A percentile compares a stretch with the other conserved stretches of the same genome.
Conservation (phyloP, 2,888 invertebrate genomes). For the Dasysyrphus albostriatus region DNA sequence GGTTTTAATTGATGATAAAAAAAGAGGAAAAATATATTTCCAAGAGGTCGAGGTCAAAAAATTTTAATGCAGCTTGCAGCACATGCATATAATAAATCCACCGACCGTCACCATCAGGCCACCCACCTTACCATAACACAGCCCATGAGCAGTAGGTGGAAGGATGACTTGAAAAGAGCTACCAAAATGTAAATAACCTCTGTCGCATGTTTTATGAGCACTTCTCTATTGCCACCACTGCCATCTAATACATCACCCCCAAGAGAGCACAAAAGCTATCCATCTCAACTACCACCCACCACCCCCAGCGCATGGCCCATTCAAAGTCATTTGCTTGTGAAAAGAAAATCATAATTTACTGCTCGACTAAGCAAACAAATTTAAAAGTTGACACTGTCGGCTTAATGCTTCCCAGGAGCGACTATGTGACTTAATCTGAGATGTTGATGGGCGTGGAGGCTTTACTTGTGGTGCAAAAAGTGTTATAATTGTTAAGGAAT, state of each 20-base stretch:
- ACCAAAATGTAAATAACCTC: conserved; percentile 61
- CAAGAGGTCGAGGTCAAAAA: conserved; percentile 71
- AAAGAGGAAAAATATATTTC: not conserved
- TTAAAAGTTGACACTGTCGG: conserved; percentile 56
- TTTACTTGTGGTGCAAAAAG: conserved; percentile 29
- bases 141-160: not conserved
- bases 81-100: not conserved
- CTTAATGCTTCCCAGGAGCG: conserved; percentile 32
- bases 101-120: not conserved
- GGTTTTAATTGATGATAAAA: not conserved
- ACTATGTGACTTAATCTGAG: conserved; percentile 45
- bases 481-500: conserved; percentile 47
- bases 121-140: too few species aligned
- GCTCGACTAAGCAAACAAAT: conserved; percentile 67
- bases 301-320: conserved; percentile 18
- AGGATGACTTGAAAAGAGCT: conserved; percentile 47
- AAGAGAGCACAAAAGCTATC: not conserved
- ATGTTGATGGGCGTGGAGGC: conserved; percentile 11
- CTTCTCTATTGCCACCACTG: not conserved
- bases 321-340: conserved; percentile 56
- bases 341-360: conserved; percentile 64
- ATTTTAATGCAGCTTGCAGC: conserved; percentile 31
- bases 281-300: not conserved
- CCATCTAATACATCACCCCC: not conserved
- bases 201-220: conserved; percentile 14